Evolutionary conservation across 2,797 vertebrate genomes (phyloP).

Genomic region (Thamnophis elegans): DNA sequence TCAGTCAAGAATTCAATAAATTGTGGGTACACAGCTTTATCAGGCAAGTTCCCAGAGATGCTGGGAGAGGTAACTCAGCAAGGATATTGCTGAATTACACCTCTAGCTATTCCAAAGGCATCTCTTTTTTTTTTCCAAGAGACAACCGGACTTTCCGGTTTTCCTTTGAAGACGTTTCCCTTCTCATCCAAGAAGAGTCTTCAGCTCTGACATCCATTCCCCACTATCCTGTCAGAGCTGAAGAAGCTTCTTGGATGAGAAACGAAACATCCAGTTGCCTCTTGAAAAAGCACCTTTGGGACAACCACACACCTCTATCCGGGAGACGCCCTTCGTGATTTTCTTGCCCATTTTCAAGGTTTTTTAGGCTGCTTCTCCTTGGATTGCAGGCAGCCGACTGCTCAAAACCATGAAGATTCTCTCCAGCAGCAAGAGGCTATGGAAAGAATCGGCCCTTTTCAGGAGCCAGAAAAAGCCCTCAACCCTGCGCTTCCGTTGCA

Average conservation of each 20-base stretch:
- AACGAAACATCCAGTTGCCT: too few species aligned
- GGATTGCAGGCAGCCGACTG: background rate
- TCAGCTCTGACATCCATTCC: too few species aligned
- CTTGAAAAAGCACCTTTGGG: too few species aligned
- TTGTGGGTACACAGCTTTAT: background rate
- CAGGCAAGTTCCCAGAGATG: background rate
- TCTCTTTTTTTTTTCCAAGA: too few species aligned
- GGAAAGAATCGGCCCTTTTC: background rate
- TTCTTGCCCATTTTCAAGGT: background rate
- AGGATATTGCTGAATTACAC: background rate
- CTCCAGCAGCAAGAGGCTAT: slow-evolving; percentile 16
- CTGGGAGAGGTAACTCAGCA: background rate
- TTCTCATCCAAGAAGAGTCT: too few species aligned
- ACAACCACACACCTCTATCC: background rate
- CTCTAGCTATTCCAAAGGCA: background rate
- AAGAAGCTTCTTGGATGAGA: too few species aligned
- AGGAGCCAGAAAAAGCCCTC: slow-evolving; percentile 7
- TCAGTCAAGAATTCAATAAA: background rate
- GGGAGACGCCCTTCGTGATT: background rate
- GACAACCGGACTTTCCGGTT: too few species aligned
- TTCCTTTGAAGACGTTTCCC: too few species aligned
- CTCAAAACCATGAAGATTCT: slow-evolving; percentile 21
- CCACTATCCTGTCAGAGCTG: too few species aligned
- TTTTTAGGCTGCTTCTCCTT: background rate
- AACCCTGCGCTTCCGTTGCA: slow-evolving; percentile 23